A percentile compares a stretch with the other conserved stretches of the same genome.
phyloP scores from a whole-genome alignment of 2,113 vertebrate genomes.

The Microtus montanus region DNA sequence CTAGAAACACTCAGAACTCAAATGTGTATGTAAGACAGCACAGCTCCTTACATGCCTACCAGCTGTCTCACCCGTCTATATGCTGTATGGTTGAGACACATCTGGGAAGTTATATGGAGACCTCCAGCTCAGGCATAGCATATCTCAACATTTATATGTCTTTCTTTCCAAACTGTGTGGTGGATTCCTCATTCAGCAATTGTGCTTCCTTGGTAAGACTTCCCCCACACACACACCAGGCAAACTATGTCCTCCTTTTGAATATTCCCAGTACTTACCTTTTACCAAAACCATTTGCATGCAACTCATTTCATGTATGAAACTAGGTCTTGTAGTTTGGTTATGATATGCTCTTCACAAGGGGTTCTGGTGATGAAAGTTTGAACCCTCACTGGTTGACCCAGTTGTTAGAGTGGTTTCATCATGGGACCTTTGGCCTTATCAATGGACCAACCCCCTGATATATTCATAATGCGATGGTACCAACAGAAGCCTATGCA shows the following conservation, averaged over 20 bases:
- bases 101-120: background rate
- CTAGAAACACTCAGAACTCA: background rate
- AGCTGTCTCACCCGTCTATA: background rate
- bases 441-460: background rate
- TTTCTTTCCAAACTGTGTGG: background rate
- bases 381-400: background rate
- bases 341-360: background rate
- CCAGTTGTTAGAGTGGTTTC: background rate
- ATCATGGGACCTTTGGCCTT: background rate
- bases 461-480: background rate
- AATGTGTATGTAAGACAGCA: background rate
- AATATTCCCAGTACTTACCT: background rate
- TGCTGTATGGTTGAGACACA: background rate
- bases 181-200: background rate
- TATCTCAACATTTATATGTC: rapidly evolving
- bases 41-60: background rate
- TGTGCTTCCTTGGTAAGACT: background rate
- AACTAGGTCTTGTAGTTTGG: background rate
- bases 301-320: background rate
- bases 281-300: background rate
- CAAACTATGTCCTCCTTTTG: background rate
- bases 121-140: background rate
- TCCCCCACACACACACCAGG: background rate
- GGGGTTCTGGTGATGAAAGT: background rate
- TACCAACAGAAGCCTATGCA: background rate